These are phyloP conservation scores for Phymorhynchus buccinoides DNA, from an alignment of 1,140 invertebrate genomes.

Conservation along the genomic window DNA sequence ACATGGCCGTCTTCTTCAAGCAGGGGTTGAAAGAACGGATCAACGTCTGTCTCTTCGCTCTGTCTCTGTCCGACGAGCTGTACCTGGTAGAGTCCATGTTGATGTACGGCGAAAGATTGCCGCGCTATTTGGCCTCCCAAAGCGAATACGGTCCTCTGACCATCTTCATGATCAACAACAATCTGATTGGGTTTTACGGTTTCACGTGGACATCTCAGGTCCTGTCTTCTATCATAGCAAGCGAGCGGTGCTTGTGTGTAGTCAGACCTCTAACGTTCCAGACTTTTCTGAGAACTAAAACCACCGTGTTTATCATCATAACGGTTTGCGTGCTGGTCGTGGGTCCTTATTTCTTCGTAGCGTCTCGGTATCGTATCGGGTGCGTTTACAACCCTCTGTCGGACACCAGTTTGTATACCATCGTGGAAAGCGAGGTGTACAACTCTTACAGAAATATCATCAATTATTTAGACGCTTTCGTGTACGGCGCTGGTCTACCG, in stretches of 20 bases:
- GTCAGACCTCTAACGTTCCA: neutral
- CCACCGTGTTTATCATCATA: neutral
- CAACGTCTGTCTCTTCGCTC: slow-evolving; percentile 1
- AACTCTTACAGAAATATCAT: neutral
- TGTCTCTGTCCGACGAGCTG: slow-evolving; percentile 8
- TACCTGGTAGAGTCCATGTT: neutral
- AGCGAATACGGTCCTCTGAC: neutral
- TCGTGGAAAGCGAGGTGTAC: neutral
- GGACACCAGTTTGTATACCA: neutral
- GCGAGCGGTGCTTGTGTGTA: slow-evolving; percentile 24
- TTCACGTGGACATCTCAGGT: slow-evolving; percentile 6
- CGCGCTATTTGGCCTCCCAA: neutral
- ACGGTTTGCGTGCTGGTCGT: neutral
- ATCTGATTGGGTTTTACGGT: neutral
- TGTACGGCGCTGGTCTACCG: neutral
- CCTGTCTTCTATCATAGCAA: slow-evolving; percentile 8
- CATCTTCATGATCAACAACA: slow-evolving; percentile 14
- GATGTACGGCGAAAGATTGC: neutral
- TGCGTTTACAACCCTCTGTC: neutral
- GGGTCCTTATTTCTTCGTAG: neutral
- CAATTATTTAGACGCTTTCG: neutral
- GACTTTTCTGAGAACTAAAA: neutral
- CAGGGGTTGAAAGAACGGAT: no score
- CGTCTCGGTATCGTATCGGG: neutral
- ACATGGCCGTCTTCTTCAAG: no score